These are phyloP conservation scores for Melieria omissa DNA, from an alignment of 2,888 invertebrate species.

Conservation along the genomic window DNA sequence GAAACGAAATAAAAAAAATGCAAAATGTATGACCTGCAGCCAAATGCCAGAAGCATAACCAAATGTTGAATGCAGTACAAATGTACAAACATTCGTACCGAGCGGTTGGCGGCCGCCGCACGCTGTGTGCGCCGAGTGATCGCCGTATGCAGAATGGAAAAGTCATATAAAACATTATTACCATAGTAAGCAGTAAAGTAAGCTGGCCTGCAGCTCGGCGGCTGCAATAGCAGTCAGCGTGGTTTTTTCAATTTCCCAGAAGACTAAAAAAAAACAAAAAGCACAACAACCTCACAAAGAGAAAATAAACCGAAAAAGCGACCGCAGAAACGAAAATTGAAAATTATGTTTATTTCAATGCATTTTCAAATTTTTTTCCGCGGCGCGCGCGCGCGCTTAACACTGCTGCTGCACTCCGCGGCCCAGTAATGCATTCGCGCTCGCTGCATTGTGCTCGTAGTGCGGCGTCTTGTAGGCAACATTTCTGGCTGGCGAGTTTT, in stretches of 20 bases:
- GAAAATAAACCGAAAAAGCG: no score
- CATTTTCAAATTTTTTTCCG: no score
- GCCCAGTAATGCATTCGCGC: no score
- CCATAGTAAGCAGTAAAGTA: constrained; percentile 10
- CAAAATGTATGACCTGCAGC: constrained; percentile 34
- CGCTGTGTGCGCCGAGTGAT: constrained; percentile 15
- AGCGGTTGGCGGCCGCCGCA: constrained; percentile 10
- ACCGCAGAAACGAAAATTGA: no score
- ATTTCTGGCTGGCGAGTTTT: no score
- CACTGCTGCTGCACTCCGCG: no score
- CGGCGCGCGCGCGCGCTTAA: no score
- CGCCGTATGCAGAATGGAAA: constrained; percentile 30
- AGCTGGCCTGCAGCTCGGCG: background rate
- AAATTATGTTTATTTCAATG: no score
- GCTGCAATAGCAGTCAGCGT: background rate
- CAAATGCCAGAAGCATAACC: constrained; percentile 43
- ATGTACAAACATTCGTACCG: background rate
- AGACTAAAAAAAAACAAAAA: constrained; percentile 6
- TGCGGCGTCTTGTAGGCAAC: no score
- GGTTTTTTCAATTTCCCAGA: constrained; percentile 25
- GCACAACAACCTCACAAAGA: no score
- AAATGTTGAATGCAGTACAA: constrained; percentile 27
- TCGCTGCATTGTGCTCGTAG: no score
- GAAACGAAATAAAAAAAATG: no score
- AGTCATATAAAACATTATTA: constrained; percentile 34